These are phyloP conservation scores for Delphinus delphis DNA, from an alignment of 2,113 vertebrate genomes.

Conservation along the genomic window DNA sequence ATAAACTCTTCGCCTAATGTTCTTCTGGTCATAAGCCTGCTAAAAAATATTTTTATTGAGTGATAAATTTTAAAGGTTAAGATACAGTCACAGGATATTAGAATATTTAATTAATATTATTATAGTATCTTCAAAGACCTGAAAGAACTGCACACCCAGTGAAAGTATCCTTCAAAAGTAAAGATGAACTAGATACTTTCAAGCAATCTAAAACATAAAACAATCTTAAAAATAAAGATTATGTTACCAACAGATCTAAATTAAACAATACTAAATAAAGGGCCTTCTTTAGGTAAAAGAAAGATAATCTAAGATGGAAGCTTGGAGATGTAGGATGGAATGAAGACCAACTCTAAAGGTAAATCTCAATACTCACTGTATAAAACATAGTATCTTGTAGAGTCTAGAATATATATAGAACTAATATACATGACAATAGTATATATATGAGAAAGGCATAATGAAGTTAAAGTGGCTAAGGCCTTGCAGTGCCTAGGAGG, in stretches of 20 bases:
- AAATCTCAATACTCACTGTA: neutral
- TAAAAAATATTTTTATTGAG: slow-evolving; percentile 72
- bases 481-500: neutral
- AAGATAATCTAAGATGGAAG: neutral
- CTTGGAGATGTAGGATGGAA: neutral
- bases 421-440: neutral
- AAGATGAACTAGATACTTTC: neutral
- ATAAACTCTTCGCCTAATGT: slow-evolving; percentile 91
- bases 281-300: neutral
- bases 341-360: neutral
- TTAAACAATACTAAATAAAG: neutral
- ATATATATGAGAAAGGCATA: neutral
- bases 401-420: neutral
- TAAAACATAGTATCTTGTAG: neutral
- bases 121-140: neutral
- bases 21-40: slow-evolving; percentile 94
- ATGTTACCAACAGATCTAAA: neutral
- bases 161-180: slow-evolving; percentile 47
- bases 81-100: neutral
- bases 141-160: neutral
- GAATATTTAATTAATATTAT: neutral
- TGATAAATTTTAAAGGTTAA: neutral
- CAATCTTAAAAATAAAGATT: neutral
- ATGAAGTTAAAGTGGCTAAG: neutral
- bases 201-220: neutral